A percentile compares a stretch with the other conserved stretches of the same genome.
These are phyloP conservation scores for Diaperis boleti DNA, from an alignment of 2,888 invertebrate species.

Conservation along the genomic window DNA sequence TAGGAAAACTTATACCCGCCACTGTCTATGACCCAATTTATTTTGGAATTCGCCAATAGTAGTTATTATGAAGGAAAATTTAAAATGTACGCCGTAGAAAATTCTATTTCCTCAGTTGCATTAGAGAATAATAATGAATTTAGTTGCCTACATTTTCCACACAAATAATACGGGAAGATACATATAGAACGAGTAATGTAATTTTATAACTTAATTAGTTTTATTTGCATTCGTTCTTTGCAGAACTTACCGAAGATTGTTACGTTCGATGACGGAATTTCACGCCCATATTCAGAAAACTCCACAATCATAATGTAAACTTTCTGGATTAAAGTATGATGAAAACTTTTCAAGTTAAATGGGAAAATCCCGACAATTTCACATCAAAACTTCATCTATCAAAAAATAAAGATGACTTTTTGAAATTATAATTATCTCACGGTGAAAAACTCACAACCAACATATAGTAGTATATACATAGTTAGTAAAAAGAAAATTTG, in stretches of 20 bases:
- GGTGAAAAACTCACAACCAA: not conserved
- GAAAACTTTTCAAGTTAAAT: conserved; percentile 34
- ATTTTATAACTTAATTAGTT: conserved; percentile 24
- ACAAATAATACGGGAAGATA: conserved; percentile 18
- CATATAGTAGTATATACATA: not conserved
- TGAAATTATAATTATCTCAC: conserved; percentile 15
- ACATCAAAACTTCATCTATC: conserved; percentile 32
- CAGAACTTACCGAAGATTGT: conserved; percentile 17
- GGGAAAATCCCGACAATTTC: conserved; percentile 34
- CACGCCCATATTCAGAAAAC: conserved; percentile 32
- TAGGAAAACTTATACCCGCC: too few relatives aligned
- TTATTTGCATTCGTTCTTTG: conserved; percentile 15
- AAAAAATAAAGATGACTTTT: conserved; percentile 26
- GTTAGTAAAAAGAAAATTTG: conserved; percentile 21
- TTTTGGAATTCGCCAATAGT: too few relatives aligned
- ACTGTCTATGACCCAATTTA: conserved; percentile 18
- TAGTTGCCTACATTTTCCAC: conserved; percentile 11
- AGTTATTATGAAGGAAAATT: conserved; percentile 15
- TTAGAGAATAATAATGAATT: conserved; percentile 13
- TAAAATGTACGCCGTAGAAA: conserved; percentile 8
- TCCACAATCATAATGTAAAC: conserved; percentile 38
- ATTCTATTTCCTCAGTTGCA: conserved; percentile 18
- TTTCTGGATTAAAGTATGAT: conserved; percentile 34
- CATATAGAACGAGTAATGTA: conserved; percentile 19
- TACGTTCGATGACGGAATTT: conserved; percentile 33